Base-by-base conservation (phyloP, 2,888 invertebrate genomes). In the Synergus umbraculus region DNA sequence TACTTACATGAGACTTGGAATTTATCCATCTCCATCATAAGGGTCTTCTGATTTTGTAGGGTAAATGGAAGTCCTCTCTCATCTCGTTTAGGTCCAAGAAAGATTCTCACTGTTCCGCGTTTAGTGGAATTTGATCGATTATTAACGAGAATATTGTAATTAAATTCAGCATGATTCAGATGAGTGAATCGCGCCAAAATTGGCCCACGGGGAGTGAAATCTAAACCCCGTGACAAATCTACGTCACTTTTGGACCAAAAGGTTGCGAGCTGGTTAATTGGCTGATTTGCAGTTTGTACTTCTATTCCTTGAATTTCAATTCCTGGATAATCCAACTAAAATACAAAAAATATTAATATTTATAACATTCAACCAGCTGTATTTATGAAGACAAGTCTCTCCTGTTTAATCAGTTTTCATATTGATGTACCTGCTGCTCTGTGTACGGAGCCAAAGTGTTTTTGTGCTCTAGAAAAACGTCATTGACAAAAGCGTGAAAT, bases 211-310 rank as follows among this genome's bases (percentile, higher is more conserved):
- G 96, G 96, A 10, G 95, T 94, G 92, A 97, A 97, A 92, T 97
- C 97, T 89, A 97, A 93, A 0, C 97, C 97, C 0, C 97, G 94
- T 0, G 95, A 95, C 58, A 97, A 91, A 88, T 97, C 96, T 84
- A 97, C 93, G 76, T 96, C 95, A 79, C 96, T 96, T 92, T 96
- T 95, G 93, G 96, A 95, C 97, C 97, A 97, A 92, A 95, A 95
- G 0, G 97, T 97, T 81, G 92, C 92, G 60, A 97, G 84, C 0
- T 91, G 90, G 92, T 97, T 96, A 5, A 83, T 78, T 0, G 92
- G 85, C 15, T 89, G 87, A 0, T 94, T 94, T 0, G 93, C 94
- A 15, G 92, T 87, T 73, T 73, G 69, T 9, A 82, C 80, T 22
- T 81, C 84, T 1, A 96, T 86, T 0, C 93, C 93, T 0, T 93